These are phyloP conservation scores for Steromphala cineraria DNA, from an alignment of 2,888 invertebrate species.

Conservation along the genomic window DNA sequence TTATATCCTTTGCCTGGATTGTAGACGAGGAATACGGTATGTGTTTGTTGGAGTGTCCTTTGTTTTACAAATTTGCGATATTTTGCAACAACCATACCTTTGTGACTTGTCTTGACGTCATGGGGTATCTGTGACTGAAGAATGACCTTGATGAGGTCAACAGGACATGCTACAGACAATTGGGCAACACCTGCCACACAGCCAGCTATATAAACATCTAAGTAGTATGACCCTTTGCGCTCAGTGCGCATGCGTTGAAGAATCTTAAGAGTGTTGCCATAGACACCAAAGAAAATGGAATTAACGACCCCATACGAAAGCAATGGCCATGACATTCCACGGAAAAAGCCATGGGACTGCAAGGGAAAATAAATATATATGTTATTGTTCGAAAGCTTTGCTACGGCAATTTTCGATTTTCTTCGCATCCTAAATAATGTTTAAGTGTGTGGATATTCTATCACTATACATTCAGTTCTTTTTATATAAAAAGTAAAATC, in stretches of 20 bases:
- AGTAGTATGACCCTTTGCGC: constrained; percentile 41
- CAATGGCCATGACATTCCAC: constrained; percentile 91
- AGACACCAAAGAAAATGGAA: constrained; percentile 94
- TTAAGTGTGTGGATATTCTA: too few relatives aligned
- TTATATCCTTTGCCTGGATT: too few relatives aligned
- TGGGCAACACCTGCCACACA: constrained; percentile 89
- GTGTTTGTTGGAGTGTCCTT: too few relatives aligned
- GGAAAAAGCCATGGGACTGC: constrained; percentile 84
- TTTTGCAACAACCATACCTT: background rate
- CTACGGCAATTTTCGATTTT: too few relatives aligned
- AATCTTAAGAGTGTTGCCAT: constrained; percentile 81
- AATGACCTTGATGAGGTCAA: constrained; percentile 92
- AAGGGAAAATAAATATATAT: background rate
- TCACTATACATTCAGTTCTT: too few relatives aligned
- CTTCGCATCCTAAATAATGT: too few relatives aligned
- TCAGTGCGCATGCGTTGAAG: constrained; percentile 41
- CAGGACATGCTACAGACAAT: constrained; percentile 89
- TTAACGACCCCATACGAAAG: constrained; percentile 92
- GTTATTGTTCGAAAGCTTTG: too few relatives aligned
- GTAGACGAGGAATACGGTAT: too few relatives aligned
- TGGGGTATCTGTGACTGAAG: constrained; percentile 82
- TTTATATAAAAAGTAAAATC: too few relatives aligned
- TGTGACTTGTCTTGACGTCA: background rate
- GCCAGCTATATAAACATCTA: constrained; percentile 80
- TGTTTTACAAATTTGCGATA: too few relatives aligned